phyloP scores from a whole-genome alignment of 2,888 invertebrate species.

The Pollenia labialis region DNA sequence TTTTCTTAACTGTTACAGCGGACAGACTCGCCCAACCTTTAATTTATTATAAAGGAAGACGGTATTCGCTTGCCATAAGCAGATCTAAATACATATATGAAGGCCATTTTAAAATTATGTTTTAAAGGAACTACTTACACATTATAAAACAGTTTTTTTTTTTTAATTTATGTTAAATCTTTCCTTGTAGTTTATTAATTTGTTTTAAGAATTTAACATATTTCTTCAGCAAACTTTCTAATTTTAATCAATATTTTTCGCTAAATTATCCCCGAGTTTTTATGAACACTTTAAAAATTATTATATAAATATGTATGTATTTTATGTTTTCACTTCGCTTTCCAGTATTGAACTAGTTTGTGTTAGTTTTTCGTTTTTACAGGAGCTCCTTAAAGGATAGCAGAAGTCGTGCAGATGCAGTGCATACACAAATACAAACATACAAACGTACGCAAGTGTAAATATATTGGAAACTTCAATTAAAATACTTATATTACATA shows the following conservation, averaged over 20 bases:
- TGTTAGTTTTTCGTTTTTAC: slow-evolving; percentile 24
- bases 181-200: not conserved
- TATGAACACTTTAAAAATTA: slow-evolving; percentile 32
- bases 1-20: no score
- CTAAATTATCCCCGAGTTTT: slow-evolving; percentile 50
- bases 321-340: slow-evolving; percentile 64
- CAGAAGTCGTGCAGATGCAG: not conserved
- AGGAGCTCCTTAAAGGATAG: slow-evolving; percentile 51
- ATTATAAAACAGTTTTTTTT: slow-evolving; percentile 48
- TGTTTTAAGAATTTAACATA: slow-evolving; percentile 12
- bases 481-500: not conserved
- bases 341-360: slow-evolving; percentile 62
- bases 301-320: slow-evolving; percentile 28
- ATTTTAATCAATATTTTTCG: slow-evolving; percentile 56
- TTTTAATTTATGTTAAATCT: not conserved
- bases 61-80: no score
- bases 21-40: no score
- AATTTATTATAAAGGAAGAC: no score
- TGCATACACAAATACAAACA: not conserved
- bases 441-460: not conserved
- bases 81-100: no score
- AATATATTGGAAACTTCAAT: slow-evolving; percentile 12
- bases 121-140: slow-evolving; percentile 56
- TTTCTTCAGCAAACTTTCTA: not conserved
- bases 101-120: not conserved